Percentiles rank a stretch among this genome's conserved stretches.
phyloP scores from a whole-genome alignment of 2,797 vertebrate species.

The Pterois miles region DNA sequence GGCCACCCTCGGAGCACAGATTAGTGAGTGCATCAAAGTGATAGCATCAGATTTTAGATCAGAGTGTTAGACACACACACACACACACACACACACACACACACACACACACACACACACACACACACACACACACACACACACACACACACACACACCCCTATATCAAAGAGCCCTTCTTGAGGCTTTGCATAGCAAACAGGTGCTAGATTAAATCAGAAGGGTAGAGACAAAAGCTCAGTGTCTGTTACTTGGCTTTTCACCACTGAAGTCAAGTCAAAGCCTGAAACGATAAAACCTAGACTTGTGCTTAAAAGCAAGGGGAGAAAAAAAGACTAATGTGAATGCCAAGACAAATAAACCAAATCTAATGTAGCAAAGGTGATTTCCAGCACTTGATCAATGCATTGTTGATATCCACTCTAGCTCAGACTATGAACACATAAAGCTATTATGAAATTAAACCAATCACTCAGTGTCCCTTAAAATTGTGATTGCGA shows the following conservation, averaged over 20 bases:
- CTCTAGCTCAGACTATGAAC: not conserved
- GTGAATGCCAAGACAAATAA: slow-evolving; percentile 39
- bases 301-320: slow-evolving; percentile 38
- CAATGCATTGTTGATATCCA: not conserved
- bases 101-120: slow-evolving; percentile 31
- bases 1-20: slow-evolving; percentile 55
- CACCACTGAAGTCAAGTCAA: slow-evolving; percentile 67
- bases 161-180: slow-evolving; percentile 78
- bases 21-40: slow-evolving; percentile 50
- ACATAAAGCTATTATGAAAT: not conserved
- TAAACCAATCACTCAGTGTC: not conserved
- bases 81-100: slow-evolving; percentile 18
- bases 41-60: slow-evolving; percentile 60
- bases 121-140: slow-evolving; percentile 18
- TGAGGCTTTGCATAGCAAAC: slow-evolving; percentile 77
- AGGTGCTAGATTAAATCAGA: slow-evolving; percentile 80
- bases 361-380: slow-evolving; percentile 28
- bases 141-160: slow-evolving; percentile 28
- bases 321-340: slow-evolving; percentile 35
- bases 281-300: slow-evolving; percentile 60
- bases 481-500: not conserved
- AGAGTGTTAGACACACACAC: slow-evolving; percentile 33
- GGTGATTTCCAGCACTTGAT: slow-evolving; percentile 18
- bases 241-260: slow-evolving; percentile 74
- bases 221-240: slow-evolving; percentile 71